A percentile compares a stretch with the other conserved stretches of the same genome.
Conservation (phyloP, 2,888 invertebrate genomes). For the Dastarcus helophoroides region DNA sequence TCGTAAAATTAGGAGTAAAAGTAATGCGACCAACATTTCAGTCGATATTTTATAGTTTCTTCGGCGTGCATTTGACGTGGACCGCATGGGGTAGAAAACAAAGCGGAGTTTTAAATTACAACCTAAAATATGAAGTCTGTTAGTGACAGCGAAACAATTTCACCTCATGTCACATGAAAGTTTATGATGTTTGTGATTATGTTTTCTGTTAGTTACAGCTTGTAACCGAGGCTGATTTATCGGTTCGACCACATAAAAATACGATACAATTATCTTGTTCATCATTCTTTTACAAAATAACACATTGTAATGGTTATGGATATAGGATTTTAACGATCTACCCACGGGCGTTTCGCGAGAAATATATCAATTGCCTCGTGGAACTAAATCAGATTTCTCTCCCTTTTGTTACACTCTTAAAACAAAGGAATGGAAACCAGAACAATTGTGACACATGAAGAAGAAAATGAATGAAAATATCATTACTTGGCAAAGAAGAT, state of each 20-base stretch:
- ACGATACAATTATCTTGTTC: slow-evolving; percentile 17
- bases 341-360: too few species aligned
- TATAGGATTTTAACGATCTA: too few species aligned
- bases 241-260: slow-evolving; percentile 15
- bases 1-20: too few species aligned
- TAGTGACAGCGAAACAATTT: slow-evolving; percentile 29
- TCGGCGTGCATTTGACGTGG: slow-evolving; percentile 26
- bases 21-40: too few species aligned
- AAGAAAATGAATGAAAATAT: too few species aligned
- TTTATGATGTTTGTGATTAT: slow-evolving; percentile 30
- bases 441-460: too few species aligned
- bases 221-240: slow-evolving; percentile 24
- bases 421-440: too few species aligned
- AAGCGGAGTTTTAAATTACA: slow-evolving; percentile 30
- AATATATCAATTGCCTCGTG: too few species aligned
- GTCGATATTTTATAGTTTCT: slow-evolving; percentile 23
- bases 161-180: slow-evolving; percentile 28
- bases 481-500: too few species aligned
- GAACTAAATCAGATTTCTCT: too few species aligned
- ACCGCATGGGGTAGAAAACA: slow-evolving; percentile 29
- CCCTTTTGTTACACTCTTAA: too few species aligned
- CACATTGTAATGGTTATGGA: neutral
- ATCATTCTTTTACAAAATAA: neutral
- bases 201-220: slow-evolving; percentile 24
- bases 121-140: slow-evolving; percentile 28